These are phyloP conservation scores for Phyllostomus hastatus DNA, from an alignment of 2,113 vertebrate species.

Conservation along the genomic window DNA sequence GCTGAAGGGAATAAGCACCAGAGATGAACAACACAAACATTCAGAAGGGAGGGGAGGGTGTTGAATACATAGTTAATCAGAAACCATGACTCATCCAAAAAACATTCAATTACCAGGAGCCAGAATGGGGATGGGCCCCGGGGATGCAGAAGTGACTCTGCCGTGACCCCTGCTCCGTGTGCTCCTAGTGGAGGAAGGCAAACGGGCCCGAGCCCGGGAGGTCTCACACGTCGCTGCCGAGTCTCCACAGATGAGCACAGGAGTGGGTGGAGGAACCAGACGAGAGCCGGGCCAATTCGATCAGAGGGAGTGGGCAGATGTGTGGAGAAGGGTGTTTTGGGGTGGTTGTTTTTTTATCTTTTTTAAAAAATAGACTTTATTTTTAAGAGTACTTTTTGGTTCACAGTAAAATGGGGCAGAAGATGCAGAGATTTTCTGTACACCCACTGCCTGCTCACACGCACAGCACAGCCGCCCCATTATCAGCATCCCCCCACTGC, in stretches of 20 bases:
- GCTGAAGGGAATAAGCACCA: neutral
- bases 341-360: neutral
- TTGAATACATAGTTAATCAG: neutral
- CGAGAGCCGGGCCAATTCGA: neutral
- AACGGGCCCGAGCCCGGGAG: accelerated
- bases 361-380: neutral
- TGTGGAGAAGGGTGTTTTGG: neutral
- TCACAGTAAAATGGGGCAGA: neutral
- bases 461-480: too few relatives aligned
- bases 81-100: neutral
- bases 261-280: too few relatives aligned
- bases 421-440: too few relatives aligned
- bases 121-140: neutral
- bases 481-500: too few relatives aligned
- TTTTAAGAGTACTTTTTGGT: neutral
- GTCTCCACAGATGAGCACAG: neutral
- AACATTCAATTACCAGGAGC: neutral
- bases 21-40: neutral
- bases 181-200: neutral
- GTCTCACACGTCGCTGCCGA: neutral
- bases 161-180: accelerated
- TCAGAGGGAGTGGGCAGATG: neutral
- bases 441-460: too few relatives aligned
- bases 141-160: neutral
- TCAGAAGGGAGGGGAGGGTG: neutral